phyloP scores from a whole-genome alignment of 2,888 invertebrate species.

The Eupithecia abbreviata region DNA sequence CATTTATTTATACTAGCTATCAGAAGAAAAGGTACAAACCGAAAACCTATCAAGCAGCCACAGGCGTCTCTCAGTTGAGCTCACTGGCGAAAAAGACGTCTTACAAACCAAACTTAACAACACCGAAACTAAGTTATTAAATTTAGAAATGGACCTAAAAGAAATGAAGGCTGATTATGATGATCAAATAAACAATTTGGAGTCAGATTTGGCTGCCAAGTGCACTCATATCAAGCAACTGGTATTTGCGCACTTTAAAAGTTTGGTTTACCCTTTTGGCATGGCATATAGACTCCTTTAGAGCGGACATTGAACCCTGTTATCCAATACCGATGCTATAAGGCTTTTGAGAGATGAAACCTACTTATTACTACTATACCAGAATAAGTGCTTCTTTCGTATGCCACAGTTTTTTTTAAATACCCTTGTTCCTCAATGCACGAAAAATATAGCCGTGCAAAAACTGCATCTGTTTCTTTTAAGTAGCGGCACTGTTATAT shows the following conservation, averaged over 20 bases:
- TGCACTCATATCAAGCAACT: constrained; percentile 85
- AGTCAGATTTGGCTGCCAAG: constrained; percentile 84
- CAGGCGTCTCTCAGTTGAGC: constrained; percentile 73
- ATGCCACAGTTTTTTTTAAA: background rate
- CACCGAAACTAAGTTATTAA: constrained; percentile 76
- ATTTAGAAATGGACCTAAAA: constrained; percentile 78
- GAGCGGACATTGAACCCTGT: background rate
- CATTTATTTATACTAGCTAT: constrained; percentile 64
- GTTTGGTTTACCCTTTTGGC: constrained; percentile 30
- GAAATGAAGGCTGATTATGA: constrained; percentile 84
- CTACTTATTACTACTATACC: background rate
- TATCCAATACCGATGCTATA: background rate
- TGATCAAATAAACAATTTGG: constrained; percentile 84
- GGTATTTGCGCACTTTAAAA: constrained; percentile 66
- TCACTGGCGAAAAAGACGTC: constrained; percentile 77
- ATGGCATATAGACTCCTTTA: constrained; percentile 19
- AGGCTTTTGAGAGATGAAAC: background rate
- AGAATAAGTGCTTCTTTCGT: background rate
- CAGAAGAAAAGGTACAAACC: constrained; percentile 77
- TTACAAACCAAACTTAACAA: constrained; percentile 74
- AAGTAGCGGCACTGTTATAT: background rate
- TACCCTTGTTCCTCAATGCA: background rate
- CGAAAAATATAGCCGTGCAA: background rate
- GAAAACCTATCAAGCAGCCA: constrained; percentile 68
- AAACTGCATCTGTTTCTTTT: background rate